A percentile compares a stretch with the other conserved stretches of the same genome.
phyloP scores from a whole-genome alignment of 1,140 invertebrate species.

The Manduca sexta region DNA sequence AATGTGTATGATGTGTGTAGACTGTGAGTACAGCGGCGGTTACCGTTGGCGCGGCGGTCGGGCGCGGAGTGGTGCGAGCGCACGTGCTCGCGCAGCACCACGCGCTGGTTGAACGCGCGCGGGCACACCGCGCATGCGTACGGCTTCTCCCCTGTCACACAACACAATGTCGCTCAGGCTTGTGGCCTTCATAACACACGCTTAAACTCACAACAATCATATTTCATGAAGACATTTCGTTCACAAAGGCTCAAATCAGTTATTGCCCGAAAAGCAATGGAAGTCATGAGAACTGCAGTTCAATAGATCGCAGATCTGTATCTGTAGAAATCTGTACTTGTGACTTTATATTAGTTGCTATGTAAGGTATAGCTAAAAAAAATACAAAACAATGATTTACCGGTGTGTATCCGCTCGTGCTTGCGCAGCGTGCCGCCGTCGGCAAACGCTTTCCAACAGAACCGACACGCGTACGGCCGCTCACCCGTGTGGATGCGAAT shows the following conservation, averaged over 20 bases:
- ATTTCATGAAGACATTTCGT: too few relatives aligned
- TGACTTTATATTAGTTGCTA: too few relatives aligned
- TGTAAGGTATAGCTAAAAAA: too few relatives aligned
- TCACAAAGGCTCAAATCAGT: too few relatives aligned
- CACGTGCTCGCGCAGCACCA: constrained; percentile 86
- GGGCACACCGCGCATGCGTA: constrained; percentile 94
- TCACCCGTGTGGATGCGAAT: constrained; percentile 90
- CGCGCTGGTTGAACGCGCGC: constrained; percentile 87
- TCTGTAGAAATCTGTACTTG: too few relatives aligned
- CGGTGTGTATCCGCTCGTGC: constrained; percentile 98
- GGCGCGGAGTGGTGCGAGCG: constrained; percentile 87
- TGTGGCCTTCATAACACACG: too few relatives aligned
- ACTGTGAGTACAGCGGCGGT: too few relatives aligned
- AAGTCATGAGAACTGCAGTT: too few relatives aligned
- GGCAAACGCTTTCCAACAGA: constrained; percentile 98
- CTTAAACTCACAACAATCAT: too few relatives aligned
- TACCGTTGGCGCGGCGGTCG: constrained; percentile 75
- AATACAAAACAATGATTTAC: constrained; percentile 30
- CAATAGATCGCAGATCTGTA: too few relatives aligned
- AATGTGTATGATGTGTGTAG: background rate
- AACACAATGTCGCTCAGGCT: background rate
- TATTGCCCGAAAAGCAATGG: too few relatives aligned
- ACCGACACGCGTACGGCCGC: constrained; percentile 93
- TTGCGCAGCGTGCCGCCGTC: constrained; percentile 97
- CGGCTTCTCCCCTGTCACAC: constrained; percentile 85